Evolutionary conservation across 2,113 vertebrate genomes (phyloP).

Genomic region (Cariama cristata): DNA sequence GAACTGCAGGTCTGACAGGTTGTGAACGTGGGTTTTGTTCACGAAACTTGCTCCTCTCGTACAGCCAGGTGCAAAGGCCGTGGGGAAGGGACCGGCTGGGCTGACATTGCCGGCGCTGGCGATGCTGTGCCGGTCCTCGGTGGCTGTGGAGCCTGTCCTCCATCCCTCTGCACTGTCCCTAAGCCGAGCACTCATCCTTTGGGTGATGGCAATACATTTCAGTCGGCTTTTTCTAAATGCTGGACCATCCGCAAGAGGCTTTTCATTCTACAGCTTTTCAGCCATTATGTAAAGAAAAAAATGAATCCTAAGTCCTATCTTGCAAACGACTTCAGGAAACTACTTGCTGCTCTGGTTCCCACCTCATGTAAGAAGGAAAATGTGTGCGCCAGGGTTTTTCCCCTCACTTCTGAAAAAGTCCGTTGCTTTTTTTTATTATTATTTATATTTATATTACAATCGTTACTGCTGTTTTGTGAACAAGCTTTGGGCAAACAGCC

Average conservation of each 20-base stretch:
- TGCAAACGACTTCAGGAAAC: background rate
- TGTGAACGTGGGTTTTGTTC: background rate
- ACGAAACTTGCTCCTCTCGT: accelerated
- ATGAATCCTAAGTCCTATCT: background rate
- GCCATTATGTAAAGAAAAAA: background rate
- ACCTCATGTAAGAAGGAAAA: background rate
- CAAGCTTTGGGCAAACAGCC: background rate
- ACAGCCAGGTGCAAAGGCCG: background rate
- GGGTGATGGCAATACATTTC: background rate
- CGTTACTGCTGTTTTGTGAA: background rate
- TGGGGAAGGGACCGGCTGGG: background rate
- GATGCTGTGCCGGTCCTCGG: background rate
- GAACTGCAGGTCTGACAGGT: background rate
- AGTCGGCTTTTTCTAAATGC: background rate
- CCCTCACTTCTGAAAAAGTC: background rate
- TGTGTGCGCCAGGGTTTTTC: background rate
- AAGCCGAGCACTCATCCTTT: background rate
- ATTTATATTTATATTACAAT: background rate
- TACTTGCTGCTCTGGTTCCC: background rate
- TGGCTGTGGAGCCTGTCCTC: background rate
- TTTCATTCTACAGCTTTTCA: background rate
- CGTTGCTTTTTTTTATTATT: background rate
- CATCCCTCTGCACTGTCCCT: background rate
- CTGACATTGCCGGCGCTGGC: accelerated
- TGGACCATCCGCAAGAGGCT: background rate